Conservation (phyloP, 2,113 vertebrate genomes). For the Abramis brama region DNA sequence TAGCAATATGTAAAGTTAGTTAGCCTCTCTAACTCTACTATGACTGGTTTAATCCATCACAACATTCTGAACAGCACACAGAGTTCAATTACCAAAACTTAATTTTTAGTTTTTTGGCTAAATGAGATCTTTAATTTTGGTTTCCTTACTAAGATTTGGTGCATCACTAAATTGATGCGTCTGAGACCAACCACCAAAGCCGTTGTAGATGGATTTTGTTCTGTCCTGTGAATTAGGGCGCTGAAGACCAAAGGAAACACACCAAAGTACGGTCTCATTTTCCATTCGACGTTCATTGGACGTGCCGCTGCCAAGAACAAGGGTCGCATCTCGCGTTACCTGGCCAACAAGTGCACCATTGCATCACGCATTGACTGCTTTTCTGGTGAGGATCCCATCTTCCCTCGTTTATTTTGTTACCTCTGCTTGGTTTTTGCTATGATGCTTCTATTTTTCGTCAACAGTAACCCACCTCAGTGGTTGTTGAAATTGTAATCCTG, state of each 20-base stretch:
- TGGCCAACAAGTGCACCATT: conserved; percentile 97
- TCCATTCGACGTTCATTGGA: conserved; percentile 98
- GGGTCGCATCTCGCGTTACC: conserved; percentile 95
- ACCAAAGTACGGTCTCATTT: conserved; percentile 96
- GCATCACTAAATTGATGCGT: background rate
- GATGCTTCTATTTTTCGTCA: conserved; percentile 99
- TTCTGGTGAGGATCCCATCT: conserved; percentile 79
- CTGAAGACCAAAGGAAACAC: conserved; percentile 94
- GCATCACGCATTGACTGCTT: conserved; percentile 97
- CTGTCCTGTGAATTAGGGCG: conserved; percentile 77
- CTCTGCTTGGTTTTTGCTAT: conserved; percentile 71
- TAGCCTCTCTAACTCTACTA: too few species aligned
- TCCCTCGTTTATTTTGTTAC: background rate
- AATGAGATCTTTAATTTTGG: background rate
- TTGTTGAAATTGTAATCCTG: conserved; percentile 86
- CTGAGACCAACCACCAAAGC: background rate
- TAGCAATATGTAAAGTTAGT: too few species aligned
- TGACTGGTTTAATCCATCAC: too few species aligned
- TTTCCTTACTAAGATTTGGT: background rate
- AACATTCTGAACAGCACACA: too few species aligned
- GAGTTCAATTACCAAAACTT: too few species aligned
- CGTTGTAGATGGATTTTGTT: conserved; percentile 22
- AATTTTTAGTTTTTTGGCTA: background rate
- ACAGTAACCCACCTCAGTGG: conserved; percentile 88
- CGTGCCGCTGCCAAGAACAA: conserved; percentile 96